Evolutionary conservation across 2,113 vertebrate species (phyloP), one percentile per base, ranked within the genome.

Genomic region (Mormyrus lacerda): DNA sequence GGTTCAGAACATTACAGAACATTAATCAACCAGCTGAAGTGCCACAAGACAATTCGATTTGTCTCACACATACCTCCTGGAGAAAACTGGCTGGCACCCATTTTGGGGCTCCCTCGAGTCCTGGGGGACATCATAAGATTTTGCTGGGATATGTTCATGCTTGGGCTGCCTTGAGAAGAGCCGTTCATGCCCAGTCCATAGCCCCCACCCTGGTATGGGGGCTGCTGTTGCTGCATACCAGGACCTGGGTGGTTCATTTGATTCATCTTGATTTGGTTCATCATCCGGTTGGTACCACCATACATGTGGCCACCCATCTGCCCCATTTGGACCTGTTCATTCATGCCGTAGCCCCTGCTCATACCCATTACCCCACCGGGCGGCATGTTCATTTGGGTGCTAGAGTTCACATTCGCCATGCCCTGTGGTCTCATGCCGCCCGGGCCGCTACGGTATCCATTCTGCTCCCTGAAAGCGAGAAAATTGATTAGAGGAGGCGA

Each of bases 41-140:
- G 82, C 87, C 21, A 42, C 45, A 53, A 27, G n/a, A 88, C 1
- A 31, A 76, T 76, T 31, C 13, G 13, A 7, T 50, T 21, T 21
- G 15, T 48, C 17, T 6, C 10, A 45, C 9, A 58, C 91, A 90
- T 97, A 99, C 98, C 98, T 97, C 98, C 96, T 39, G 98, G 97
- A 91, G 98, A 99, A 94, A 98, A 99, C 90, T 97, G 97, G 89
- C 97, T 97, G 11, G 97, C 95, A 79, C 93, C 96, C 94, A 97
- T 98, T 94, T 99, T 99, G 45, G 98, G 98, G 93, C 98, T 99
- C 85, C 96, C 97, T 88, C 97, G 94, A 93, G 97, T 96, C 91
- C 97, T 96, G 87, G 98, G 97, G 19, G 98, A 99, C 85, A 97
- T 95, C 95, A 99, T 97, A 87, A 98, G 94, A 86, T 95, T 98